Evolutionary conservation across 2,888 invertebrate genomes (phyloP).

Genomic region (Mesopsocus fuscifrons): DNA sequence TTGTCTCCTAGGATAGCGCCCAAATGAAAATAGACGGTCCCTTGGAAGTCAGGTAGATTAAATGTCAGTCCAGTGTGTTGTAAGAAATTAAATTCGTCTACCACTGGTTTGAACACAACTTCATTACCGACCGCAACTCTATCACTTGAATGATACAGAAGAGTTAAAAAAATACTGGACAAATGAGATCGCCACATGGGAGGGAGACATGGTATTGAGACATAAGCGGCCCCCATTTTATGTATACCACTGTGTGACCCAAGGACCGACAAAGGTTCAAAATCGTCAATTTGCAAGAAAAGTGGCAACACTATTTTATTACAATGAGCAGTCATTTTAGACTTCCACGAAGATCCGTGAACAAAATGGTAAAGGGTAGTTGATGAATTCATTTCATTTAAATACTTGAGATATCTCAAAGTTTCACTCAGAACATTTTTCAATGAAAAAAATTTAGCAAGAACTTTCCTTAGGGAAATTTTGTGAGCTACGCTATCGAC

Average conservation of each 20-base stretch:
- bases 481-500: background rate
- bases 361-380: conserved; percentile 1
- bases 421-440: background rate
- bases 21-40: conserved; percentile 14
- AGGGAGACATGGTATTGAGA: conserved; percentile 11
- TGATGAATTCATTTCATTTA: no score
- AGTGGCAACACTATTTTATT: conserved; percentile 12
- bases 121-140: conserved; percentile 13
- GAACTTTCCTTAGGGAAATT: background rate
- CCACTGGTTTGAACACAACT: conserved; percentile 14
- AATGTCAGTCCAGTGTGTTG: conserved; percentile 14
- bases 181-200: conserved; percentile 11
- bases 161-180: conserved; percentile 16
- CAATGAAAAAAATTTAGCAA: background rate
- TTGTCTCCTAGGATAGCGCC: conserved; percentile 15
- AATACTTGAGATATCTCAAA: background rate
- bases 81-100: conserved; percentile 15
- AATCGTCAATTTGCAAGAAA: conserved; percentile 11
- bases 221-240: conserved; percentile 12
- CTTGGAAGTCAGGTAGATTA: background rate
- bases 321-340: background rate
- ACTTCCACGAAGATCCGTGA: background rate
- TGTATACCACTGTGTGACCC: conserved; percentile 11
- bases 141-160: conserved; percentile 16
- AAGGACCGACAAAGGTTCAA: conserved; percentile 11